Evolutionary conservation across 1,140 invertebrate species (phyloP), one percentile per base, ranked within the genome.

Genomic region (Drosophila kohkoa): DNA sequence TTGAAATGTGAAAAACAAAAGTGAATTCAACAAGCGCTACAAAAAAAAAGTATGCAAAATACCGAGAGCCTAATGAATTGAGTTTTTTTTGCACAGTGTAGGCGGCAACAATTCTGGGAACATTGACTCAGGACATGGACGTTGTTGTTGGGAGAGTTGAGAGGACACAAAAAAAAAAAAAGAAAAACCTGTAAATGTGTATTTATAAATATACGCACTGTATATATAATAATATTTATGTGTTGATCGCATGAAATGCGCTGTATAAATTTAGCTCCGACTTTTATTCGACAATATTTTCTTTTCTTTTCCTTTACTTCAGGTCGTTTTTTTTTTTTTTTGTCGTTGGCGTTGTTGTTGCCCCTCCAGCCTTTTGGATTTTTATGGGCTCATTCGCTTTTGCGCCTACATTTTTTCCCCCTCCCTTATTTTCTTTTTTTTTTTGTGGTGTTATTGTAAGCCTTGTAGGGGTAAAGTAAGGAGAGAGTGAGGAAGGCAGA

Each of bases 171-270:
- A 30, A 41, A 35, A 66, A 16, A 30, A 41, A 32, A 65, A 41
- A 49, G 32, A 48, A 10, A 32, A 11, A 65, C 43, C 64, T 72
- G 69, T 63, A 54, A 74, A 75, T 75, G 55, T 63, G 58, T 76
- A 79, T 79, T 66, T 72, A 62, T 75, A 49, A 65, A 75, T 60
- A 52, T 75, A 43, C 43, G 25, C 54, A 77, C 38, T 79, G 73
- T 82, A 67, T 70, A 85, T 72, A 80, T 82, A 87, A 88, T 88
- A 87, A 87, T 88, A 87, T 87, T 87, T 87, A 87, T 87, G 83
- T 83, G 83, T 82, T 88, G 83, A 87, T 88, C 77, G 80, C 80
- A 88, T 87, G 83, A 87, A 87, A 88, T 87, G 83, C 69, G 83
- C 73, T 82, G 77, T 72, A 82, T 87, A 88, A 77, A 88, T 87